A percentile compares a stretch with the other conserved stretches of the same genome.
Conservation (phyloP, 2,888 invertebrate species). For the Belgica antarctica region DNA sequence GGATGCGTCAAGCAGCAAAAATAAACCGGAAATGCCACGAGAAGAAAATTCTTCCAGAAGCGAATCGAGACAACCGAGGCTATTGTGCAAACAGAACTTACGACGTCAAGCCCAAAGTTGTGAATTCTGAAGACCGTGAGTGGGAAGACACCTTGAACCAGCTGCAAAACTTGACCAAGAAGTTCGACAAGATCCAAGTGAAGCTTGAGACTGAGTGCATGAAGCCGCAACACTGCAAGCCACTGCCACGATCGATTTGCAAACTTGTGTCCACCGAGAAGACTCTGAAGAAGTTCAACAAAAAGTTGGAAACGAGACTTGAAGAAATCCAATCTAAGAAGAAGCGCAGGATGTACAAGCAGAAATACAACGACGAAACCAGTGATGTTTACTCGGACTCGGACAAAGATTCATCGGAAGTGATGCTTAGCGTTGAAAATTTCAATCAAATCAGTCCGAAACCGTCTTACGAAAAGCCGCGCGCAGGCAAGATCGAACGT, state of each 20-base stretch:
- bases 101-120: no score
- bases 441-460: not conserved
- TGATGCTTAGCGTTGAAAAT: not conserved
- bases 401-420: conserved; percentile 19
- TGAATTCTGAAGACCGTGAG: not conserved
- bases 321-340: not conserved
- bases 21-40: not conserved
- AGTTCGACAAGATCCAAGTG: not conserved
- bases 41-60: no score
- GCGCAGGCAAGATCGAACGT: not conserved
- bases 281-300: not conserved
- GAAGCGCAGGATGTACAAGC: no score
- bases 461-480: not conserved
- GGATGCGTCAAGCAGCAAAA: not conserved
- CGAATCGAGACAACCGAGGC: no score
- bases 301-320: no score
- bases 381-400: not conserved
- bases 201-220: no score
- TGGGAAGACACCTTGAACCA: not conserved
- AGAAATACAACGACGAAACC: no score
- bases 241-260: no score
- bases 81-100: no score
- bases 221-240: no score
- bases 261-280: not conserved
- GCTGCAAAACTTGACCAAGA: not conserved